Conservation (phyloP, 30 jellyfish, hydroid and myxozoan species). For the Aurelia sp. region DNA sequence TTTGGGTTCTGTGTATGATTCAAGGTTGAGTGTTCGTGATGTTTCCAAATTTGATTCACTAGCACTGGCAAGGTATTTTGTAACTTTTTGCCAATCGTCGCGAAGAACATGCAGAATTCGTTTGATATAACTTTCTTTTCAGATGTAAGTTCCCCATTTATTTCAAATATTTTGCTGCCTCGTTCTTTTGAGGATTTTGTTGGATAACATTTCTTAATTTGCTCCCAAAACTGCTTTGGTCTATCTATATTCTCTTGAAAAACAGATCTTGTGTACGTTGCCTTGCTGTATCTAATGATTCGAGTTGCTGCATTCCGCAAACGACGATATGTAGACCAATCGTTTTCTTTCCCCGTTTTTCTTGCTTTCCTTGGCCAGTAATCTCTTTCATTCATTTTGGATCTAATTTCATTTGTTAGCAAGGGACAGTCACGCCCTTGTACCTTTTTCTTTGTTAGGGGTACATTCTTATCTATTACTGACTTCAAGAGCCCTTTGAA, state of each 20-base stretch:
- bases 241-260: too few species aligned
- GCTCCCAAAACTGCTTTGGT: too few species aligned
- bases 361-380: too few species aligned
- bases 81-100: not conserved
- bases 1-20: too few species aligned
- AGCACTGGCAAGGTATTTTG: conserved; percentile 51
- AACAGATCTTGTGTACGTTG: too few species aligned
- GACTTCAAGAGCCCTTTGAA: not conserved
- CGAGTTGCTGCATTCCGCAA: too few species aligned
- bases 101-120: conserved; percentile 33
- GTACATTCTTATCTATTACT: conserved; percentile 36
- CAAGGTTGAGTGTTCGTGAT: not conserved
- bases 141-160: conserved; percentile 47
- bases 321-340: too few species aligned
- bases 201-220: too few species aligned
- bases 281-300: too few species aligned
- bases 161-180: conserved; percentile 50
- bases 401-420: too few species aligned
- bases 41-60: conserved; percentile 47
- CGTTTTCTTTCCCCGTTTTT: too few species aligned
- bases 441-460: conserved; percentile 19
- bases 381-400: too few species aligned
- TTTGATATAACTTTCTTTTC: conserved; percentile 47
- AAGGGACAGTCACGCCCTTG: conserved; percentile 6
- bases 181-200: conserved; percentile 17